These are phyloP conservation scores for Lichenostomus cassidix DNA, from an alignment of 2,113 vertebrate genomes.

Conservation along the genomic window DNA sequence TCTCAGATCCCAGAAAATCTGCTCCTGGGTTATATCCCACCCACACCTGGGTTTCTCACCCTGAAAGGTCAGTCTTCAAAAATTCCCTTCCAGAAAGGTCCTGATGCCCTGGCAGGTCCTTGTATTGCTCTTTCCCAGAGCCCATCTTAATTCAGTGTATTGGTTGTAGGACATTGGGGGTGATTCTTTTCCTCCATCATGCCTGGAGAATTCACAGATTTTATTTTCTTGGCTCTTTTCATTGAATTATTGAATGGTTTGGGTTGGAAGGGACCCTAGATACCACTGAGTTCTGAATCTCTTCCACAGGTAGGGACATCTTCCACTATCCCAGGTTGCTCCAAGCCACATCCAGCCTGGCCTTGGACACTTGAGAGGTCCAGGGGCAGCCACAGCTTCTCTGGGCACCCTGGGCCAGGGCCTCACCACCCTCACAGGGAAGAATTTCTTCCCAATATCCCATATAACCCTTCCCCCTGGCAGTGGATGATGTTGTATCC, in stretches of 20 bases:
- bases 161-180: background rate
- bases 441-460: background rate
- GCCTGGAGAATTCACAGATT: background rate
- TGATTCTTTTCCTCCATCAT: background rate
- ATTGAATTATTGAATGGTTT: background rate
- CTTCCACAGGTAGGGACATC: background rate
- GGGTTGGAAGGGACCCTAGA: background rate
- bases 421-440: fast-evolving
- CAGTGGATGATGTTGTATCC: fast-evolving
- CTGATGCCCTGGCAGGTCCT: background rate
- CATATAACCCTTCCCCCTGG: fast-evolving
- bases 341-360: fast-evolving
- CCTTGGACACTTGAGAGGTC: background rate
- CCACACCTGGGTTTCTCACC: background rate
- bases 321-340: fast-evolving
- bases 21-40: background rate
- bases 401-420: background rate
- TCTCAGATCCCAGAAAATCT: background rate
- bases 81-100: background rate
- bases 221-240: background rate
- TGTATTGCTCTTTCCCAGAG: background rate
- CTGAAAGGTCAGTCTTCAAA: too few species aligned
- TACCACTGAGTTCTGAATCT: fast-evolving
- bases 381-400: background rate
- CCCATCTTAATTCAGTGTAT: background rate